Evolutionary conservation across 2,113 vertebrate species (phyloP).

Genomic region (Benitochromis conjunctus): DNA sequence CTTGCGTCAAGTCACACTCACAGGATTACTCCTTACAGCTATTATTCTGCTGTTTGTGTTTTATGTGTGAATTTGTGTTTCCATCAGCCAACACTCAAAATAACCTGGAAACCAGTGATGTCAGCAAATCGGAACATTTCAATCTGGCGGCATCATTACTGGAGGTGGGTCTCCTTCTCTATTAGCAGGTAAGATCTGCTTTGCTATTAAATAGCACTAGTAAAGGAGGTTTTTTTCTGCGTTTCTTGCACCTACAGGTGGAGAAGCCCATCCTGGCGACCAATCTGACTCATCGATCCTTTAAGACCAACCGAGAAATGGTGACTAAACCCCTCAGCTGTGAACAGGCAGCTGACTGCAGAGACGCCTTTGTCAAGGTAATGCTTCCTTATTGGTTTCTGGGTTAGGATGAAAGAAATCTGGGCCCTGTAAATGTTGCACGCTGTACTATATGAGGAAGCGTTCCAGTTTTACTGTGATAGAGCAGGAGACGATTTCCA

Average conservation of each 20-base stretch:
- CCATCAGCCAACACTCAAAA: conserved; percentile 75
- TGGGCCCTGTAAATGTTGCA: background rate
- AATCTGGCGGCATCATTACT: conserved; percentile 73
- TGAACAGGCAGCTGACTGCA: conserved; percentile 80
- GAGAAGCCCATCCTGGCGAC: conserved; percentile 66
- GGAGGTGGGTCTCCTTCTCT: conserved; percentile 65
- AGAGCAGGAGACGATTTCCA: background rate
- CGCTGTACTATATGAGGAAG: background rate
- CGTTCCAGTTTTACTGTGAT: background rate
- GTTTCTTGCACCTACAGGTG: conserved; percentile 70
- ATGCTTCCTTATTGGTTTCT: conserved; percentile 2
- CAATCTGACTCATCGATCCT: conserved; percentile 83
- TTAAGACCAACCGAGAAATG: conserved; percentile 81
- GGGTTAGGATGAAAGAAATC: background rate
- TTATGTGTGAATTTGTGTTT: background rate
- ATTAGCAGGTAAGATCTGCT: background rate
- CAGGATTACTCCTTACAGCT: background rate
- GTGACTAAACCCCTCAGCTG: conserved; percentile 82
- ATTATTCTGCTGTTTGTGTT: background rate
- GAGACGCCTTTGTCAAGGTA: conserved; percentile 94
- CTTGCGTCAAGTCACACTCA: background rate
- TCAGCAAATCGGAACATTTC: conserved; percentile 79
- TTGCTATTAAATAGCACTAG: background rate
- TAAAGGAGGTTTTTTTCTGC: fast-evolving
- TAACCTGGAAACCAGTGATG: conserved; percentile 85